phyloP scores from a whole-genome alignment of 1,140 invertebrate genomes.

The Limonius californicus region DNA sequence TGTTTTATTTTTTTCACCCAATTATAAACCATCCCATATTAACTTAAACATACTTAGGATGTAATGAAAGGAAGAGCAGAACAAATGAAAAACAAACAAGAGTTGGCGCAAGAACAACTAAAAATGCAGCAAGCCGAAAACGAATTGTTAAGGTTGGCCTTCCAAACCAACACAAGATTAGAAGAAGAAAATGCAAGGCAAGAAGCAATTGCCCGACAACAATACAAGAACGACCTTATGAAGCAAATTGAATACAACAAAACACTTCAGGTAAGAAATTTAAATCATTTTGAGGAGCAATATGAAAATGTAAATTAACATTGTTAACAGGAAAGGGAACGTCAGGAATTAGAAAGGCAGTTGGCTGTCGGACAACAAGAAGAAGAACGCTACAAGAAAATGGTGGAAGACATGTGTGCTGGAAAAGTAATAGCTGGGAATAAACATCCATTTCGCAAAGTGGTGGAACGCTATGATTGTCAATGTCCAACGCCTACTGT shows the following conservation, averaged over 20 bases:
- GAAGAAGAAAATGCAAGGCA: constrained; percentile 36
- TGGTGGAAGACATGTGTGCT: constrained; percentile 32
- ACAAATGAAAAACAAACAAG: too few relatives aligned
- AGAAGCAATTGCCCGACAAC: constrained; percentile 23
- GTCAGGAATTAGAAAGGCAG: constrained; percentile 37
- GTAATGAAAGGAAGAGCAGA: too few relatives aligned
- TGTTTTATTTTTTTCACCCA: too few relatives aligned
- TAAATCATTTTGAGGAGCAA: constrained; percentile 6
- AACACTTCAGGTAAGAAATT: constrained; percentile 34
- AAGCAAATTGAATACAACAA: constrained; percentile 44
- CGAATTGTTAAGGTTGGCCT: constrained; percentile 35
- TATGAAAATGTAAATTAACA: not conserved
- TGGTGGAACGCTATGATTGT: constrained; percentile 26
- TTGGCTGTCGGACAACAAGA: constrained; percentile 34
- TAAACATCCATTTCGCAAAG: constrained; percentile 42
- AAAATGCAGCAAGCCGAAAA: constrained; percentile 38
- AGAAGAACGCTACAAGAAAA: constrained; percentile 36
- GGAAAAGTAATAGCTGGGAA: constrained; percentile 15
- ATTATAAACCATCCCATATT: too few relatives aligned
- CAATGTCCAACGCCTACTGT: constrained; percentile 22
- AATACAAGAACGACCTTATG: constrained; percentile 40
- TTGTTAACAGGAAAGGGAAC: constrained; percentile 34
- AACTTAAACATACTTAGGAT: too few relatives aligned
- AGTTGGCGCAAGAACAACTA: too few relatives aligned
- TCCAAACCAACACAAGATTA: constrained; percentile 36